Conservation (phyloP, 2,113 vertebrate species). For the Myotis davidii region DNA sequence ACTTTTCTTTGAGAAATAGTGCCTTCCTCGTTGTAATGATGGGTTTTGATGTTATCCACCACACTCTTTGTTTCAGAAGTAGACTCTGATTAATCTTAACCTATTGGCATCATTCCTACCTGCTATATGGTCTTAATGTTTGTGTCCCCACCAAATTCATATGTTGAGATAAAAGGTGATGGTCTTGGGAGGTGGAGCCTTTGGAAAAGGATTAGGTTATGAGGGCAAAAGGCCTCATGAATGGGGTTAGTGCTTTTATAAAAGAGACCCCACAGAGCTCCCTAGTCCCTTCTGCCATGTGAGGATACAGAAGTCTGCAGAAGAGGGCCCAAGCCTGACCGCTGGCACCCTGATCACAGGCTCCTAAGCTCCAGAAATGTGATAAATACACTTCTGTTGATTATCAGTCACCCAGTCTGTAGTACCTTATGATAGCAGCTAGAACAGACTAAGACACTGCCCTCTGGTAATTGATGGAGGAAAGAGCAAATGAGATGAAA, state of each 20-base stretch:
- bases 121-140: neutral
- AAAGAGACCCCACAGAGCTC: neutral
- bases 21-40: neutral
- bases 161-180: neutral
- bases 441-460: neutral
- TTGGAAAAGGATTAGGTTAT: neutral
- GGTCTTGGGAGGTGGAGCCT: neutral
- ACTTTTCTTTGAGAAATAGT: constrained; percentile 16
- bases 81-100: neutral
- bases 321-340: neutral
- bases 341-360: neutral
- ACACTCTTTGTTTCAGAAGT: neutral
- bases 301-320: neutral
- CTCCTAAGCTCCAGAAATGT: neutral
- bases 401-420: neutral
- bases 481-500: neutral
- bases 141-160: neutral
- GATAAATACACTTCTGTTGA: neutral
- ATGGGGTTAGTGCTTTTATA: neutral
- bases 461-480: neutral
- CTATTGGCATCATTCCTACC: neutral
- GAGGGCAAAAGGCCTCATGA: neutral
- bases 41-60: neutral
- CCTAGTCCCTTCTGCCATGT: neutral
- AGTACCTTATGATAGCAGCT: neutral